Conservation (phyloP, 2,797 vertebrate species). For the Poecile montanus region DNA sequence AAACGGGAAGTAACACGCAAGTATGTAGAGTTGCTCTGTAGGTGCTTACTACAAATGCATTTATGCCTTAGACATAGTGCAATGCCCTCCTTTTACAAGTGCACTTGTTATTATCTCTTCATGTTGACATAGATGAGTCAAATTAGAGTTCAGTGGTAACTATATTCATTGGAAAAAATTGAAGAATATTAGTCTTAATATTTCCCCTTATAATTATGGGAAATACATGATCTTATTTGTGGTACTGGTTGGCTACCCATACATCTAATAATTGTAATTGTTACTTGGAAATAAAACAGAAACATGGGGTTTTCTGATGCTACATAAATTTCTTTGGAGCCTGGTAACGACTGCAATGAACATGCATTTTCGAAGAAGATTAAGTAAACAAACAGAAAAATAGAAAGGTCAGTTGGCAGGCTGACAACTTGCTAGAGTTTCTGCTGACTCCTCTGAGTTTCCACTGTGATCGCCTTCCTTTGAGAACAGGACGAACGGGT, state of each 20-base stretch:
- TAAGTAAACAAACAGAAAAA: slow-evolving; percentile 39
- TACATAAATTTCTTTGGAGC: not conserved
- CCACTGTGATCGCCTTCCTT: slow-evolving; percentile 25
- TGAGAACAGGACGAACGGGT: slow-evolving; percentile 47
- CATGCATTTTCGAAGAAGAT: not conserved
- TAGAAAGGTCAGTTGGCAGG: slow-evolving; percentile 31
- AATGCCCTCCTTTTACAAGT: not conserved
- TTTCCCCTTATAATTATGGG: slow-evolving; percentile 11
- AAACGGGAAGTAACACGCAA: not conserved
- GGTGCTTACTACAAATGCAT: not conserved
- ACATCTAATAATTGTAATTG: not conserved
- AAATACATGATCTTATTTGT: slow-evolving; percentile 1
- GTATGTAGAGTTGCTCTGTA: not conserved
- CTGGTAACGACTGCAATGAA: rapidly evolving
- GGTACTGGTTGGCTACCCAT: not conserved
- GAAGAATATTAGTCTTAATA: not conserved
- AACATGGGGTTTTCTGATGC: not conserved
- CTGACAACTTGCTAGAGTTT: slow-evolving; percentile 39
- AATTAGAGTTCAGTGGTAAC: not conserved
- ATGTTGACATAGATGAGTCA: not conserved
- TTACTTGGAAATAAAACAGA: not conserved
- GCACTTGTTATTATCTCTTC: not conserved
- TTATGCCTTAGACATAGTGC: not conserved
- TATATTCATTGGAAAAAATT: slow-evolving; percentile 7
- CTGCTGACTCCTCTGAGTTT: slow-evolving; percentile 59